Conservation (phyloP, 2,113 vertebrate species). For the Clarias gariepinus region DNA sequence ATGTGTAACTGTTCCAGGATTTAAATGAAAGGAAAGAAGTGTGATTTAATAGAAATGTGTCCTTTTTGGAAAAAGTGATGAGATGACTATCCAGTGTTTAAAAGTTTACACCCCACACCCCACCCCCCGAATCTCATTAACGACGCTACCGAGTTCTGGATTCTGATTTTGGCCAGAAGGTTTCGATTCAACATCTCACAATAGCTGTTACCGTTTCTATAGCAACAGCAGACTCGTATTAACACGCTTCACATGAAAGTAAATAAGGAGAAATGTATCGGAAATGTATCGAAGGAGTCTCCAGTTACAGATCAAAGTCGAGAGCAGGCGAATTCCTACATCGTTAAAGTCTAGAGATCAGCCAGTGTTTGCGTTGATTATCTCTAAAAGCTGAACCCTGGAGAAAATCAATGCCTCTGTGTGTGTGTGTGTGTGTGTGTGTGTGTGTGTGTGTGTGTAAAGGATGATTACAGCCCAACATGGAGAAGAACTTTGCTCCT, state of each 20-base stretch:
- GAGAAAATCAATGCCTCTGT: slow-evolving; percentile 19
- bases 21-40: not conserved
- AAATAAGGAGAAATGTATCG: not conserved
- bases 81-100: not conserved
- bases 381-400: not conserved
- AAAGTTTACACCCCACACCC: not conserved
- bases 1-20: too few relatives aligned
- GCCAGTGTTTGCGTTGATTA: not conserved
- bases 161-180: not conserved
- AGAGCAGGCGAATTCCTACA: not conserved
- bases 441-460: too few relatives aligned
- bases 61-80: not conserved
- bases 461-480: not conserved
- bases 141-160: not conserved
- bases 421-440: not conserved
- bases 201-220: too few relatives aligned
- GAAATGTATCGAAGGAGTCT: not conserved
- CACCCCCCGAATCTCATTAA: too few relatives aligned
- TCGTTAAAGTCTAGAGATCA: not conserved
- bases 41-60: not conserved
- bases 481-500: slow-evolving; percentile 36
- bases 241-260: not conserved
- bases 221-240: not conserved
- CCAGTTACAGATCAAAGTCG: not conserved
- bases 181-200: not conserved